Evolutionary conservation across 2,113 vertebrate species (phyloP), one percentile per base, ranked within the genome.

Genomic region (Bubo blakistoni): DNA sequence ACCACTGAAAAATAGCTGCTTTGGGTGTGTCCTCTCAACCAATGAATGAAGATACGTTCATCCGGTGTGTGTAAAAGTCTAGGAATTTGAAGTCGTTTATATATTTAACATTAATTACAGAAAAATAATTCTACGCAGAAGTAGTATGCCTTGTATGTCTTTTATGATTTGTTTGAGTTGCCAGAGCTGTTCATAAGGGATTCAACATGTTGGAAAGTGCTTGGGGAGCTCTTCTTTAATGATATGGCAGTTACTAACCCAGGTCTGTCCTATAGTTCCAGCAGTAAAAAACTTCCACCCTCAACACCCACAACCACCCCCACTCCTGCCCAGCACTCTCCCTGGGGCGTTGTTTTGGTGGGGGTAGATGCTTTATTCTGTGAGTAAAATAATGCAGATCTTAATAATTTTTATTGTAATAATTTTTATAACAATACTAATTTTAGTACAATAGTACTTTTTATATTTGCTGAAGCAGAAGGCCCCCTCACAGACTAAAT

Each of bases 181-280:
- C 6, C 49, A 15, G 11, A 30, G 81, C 22, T 61, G 38, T n/a
- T 72, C 15, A 1, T 6, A 16, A 44, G 24, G 49, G n/a, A 38
- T 17, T 55, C 38, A 42, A 1, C 16, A 0, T 10, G 17, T 36
- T 62, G 65, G 34, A 32, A 73, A 17, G 29, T 3, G 12, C 7
- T 3, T 55, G 34, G 32, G 38, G 54, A 38, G 67, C 27, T 77
- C 10, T 69, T 44, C 17, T 42, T 17, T 57, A 44, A 26, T n/a
- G 46, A 25, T 16, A 3, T 0, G 1, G 9, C 1, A 1, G 16
- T 66, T 30, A 49, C 29, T 49, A 73, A 44, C 10, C 16, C 30
- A 7, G 24, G 12, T 40, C n/a, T 38, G 62, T 40, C 19, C 47
- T 21, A 0, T 1, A 19, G 18, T 16, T 79, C 21, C 34, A 9